Base-by-base conservation (phyloP, 2,113 vertebrate genomes). In the Rhabdornis inornatus region DNA sequence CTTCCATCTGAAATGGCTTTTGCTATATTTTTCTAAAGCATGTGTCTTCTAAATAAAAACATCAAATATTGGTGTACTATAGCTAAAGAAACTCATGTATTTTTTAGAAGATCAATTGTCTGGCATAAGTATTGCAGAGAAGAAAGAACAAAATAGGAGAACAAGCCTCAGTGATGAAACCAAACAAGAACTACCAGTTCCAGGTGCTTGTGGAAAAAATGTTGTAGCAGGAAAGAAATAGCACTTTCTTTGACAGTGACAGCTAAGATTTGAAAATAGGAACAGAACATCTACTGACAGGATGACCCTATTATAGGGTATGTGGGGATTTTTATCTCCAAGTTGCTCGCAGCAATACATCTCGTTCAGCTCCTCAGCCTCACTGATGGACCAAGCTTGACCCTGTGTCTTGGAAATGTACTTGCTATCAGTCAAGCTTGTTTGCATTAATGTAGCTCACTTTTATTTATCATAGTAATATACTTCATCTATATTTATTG, bases 401-500 rank as follows among this genome's bases (percentile, higher is more conserved):
- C 92, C 94, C 76, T 57, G 23, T 68, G 45, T 82, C 69, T 93
- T 93, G 72, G 80, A 95, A 96, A 96, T 65, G 57, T 56, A 61
- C 76, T 90, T 8, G 0, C 57, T 88, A 83, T 95, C 94, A 88
- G 84, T 91, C 94, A 94, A 47, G 63, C 60, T 91, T 88, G 84
- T 95, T 96, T 31, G 14, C 53, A 89, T 80, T 85, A 81, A 55
- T 65, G 56, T 39, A 85, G 61, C 47, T 49, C 28, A 37, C 33
- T 86, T 83, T 90, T 96, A 86, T 95, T 94, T 91, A 65, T 75
- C 66, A 68, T 49, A 91, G 78, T 42, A 79, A 90, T 82, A 75
- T 53, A 74, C 74, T 95, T 86, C 47, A 92, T 92, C 86, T 82
- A 66, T 95, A 74, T 94, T 95, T 95, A 89, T 80, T 80, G 31